Percentiles rank a stretch among this genome's conserved stretches.
phyloP scores from a whole-genome alignment of 2,888 invertebrate species.

The Helleia helle region DNA sequence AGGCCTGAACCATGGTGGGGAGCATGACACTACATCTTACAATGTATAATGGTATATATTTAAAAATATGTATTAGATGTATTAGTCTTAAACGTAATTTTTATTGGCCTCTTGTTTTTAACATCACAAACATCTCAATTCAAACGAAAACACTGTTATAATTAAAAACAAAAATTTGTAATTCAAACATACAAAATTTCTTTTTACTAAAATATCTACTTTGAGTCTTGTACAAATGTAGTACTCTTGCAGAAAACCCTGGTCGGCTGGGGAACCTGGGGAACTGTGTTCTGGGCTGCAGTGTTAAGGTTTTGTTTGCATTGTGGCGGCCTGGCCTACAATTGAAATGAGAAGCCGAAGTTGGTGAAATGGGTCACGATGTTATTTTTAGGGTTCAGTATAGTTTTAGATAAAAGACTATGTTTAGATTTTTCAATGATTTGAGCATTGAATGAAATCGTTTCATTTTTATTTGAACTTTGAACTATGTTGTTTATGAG shows the following conservation, averaged over 20 bases:
- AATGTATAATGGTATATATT: too few relatives aligned
- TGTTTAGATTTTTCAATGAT: background rate
- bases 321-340: constrained; percentile 30
- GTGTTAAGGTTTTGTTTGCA: constrained; percentile 14
- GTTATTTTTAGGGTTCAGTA: constrained; percentile 19
- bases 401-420: constrained; percentile 10
- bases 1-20: too few relatives aligned
- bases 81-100: too few relatives aligned
- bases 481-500: too few relatives aligned
- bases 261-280: background rate
- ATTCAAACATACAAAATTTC: background rate
- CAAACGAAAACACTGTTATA: too few relatives aligned
- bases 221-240: constrained; percentile 1
- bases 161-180: background rate
- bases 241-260: constrained; percentile 3
- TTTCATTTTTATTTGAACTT: too few relatives aligned
- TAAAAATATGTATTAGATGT: too few relatives aligned
- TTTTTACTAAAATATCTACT: constrained; percentile 5
- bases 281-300: constrained; percentile 9
- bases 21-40: too few relatives aligned
- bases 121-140: too few relatives aligned
- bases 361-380: constrained; percentile 46
- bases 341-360: constrained; percentile 37
- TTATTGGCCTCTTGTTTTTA: too few relatives aligned
- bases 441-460: too few relatives aligned